Conservation (phyloP, 2,797 vertebrate species). For the Hydrocynus forskahlii region DNA sequence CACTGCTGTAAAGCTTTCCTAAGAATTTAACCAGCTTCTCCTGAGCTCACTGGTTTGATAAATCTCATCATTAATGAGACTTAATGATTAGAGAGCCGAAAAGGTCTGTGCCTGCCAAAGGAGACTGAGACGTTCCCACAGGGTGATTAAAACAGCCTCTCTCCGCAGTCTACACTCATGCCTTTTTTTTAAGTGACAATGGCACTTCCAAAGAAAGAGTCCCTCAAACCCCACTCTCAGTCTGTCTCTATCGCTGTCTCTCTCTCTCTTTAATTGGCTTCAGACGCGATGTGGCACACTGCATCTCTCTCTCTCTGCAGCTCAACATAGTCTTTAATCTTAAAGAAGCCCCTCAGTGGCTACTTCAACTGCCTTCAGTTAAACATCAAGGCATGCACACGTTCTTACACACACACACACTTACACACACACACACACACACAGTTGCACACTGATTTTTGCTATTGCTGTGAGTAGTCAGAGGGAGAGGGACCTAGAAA, state of each 20-base stretch:
- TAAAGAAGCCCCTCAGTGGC: conserved; percentile 55
- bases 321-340: conserved; percentile 60
- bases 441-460: conserved; percentile 46
- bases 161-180: conserved; percentile 21
- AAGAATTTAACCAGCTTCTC: neutral
- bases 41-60: conserved; percentile 19
- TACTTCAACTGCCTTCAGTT: conserved; percentile 53
- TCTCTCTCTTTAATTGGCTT: conserved; percentile 62
- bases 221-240: conserved; percentile 23
- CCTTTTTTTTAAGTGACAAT: conserved; percentile 50
- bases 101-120: conserved; percentile 24
- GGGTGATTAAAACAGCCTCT: conserved; percentile 13
- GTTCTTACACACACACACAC: conserved; percentile 45
- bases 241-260: conserved; percentile 66
- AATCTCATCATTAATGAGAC: conserved; percentile 13
- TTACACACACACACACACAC: conserved; percentile 55
- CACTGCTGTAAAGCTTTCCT: neutral
- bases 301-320: conserved; percentile 47
- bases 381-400: conserved; percentile 52
- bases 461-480: conserved; percentile 44
- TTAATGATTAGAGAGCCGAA: conserved; percentile 32
- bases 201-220: conserved; percentile 64
- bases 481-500: conserved; percentile 29
- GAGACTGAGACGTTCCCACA: conserved; percentile 39
- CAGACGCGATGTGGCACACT: conserved; percentile 50